phyloP scores from a whole-genome alignment of 2,113 vertebrate species.

The Pseudopodoces humilis region DNA sequence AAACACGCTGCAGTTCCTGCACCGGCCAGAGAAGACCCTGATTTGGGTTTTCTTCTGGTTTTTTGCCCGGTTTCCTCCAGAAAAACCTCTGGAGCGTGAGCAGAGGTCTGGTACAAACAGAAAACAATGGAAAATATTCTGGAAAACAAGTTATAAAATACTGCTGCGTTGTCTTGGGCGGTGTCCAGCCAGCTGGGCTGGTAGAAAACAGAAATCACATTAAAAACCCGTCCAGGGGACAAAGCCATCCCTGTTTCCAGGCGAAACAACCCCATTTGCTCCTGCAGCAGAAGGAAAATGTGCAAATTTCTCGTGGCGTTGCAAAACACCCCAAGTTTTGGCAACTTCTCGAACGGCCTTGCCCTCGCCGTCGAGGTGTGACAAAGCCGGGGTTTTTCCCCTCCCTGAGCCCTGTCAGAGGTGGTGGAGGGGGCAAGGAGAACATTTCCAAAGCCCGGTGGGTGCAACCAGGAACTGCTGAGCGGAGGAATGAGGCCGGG shows the following conservation, averaged over 20 bases:
- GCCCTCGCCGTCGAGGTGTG: accelerated
- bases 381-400: accelerated
- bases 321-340: neutral
- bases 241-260: accelerated
- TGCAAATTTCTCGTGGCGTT: accelerated
- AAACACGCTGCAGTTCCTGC: accelerated
- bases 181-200: accelerated
- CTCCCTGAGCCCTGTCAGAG: neutral
- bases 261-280: accelerated
- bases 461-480: neutral
- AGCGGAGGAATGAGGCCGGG: neutral
- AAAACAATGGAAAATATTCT: neutral
- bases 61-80: neutral
- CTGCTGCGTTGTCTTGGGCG: accelerated
- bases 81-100: neutral
- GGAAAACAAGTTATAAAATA: neutral
- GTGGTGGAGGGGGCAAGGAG: neutral
- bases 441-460: neutral
- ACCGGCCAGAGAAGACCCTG: neutral
- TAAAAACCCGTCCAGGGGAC: neutral
- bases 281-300: accelerated
- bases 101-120: accelerated
- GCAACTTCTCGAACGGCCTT: accelerated
- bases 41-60: neutral
- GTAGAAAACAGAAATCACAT: accelerated